Conservation (phyloP, 2,113 vertebrate species). For the Andinoacara biseriatus region DNA sequence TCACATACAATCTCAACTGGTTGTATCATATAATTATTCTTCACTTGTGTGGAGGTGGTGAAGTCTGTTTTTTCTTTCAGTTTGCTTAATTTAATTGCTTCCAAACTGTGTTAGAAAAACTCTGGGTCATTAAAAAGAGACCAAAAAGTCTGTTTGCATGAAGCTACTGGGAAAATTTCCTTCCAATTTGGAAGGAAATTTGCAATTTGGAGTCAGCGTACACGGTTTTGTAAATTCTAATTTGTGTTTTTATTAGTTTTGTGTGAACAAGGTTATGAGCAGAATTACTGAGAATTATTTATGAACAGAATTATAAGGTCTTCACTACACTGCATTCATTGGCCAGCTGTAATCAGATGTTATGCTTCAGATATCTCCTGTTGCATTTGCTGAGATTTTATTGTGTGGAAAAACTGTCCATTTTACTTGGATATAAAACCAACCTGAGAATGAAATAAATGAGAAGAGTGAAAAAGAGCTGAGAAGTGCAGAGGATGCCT, state of each 20-base stretch:
- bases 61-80: neutral
- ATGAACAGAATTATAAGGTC: constrained; percentile 17
- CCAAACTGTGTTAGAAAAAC: neutral
- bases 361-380: constrained; percentile 8
- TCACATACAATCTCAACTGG: constrained; percentile 9
- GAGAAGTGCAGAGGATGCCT: constrained; percentile 42
- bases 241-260: constrained; percentile 17
- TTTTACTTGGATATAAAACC: constrained; percentile 26
- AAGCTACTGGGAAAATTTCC: neutral
- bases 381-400: constrained; percentile 4
- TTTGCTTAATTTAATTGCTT: neutral
- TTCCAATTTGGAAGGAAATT: constrained; percentile 15
- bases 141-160: neutral
- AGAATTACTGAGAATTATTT: constrained; percentile 15
- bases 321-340: constrained; percentile 14
- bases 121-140: neutral
- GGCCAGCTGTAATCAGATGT: constrained; percentile 25
- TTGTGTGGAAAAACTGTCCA: neutral
- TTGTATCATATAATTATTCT: neutral
- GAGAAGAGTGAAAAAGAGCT: constrained; percentile 11
- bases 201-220: neutral
- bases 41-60: neutral
- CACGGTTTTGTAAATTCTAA: constrained; percentile 4
- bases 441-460: constrained; percentile 25
- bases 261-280: constrained; percentile 5